Conservation (phyloP, 2,113 vertebrate genomes). For the Syrrhaptes paradoxus region DNA sequence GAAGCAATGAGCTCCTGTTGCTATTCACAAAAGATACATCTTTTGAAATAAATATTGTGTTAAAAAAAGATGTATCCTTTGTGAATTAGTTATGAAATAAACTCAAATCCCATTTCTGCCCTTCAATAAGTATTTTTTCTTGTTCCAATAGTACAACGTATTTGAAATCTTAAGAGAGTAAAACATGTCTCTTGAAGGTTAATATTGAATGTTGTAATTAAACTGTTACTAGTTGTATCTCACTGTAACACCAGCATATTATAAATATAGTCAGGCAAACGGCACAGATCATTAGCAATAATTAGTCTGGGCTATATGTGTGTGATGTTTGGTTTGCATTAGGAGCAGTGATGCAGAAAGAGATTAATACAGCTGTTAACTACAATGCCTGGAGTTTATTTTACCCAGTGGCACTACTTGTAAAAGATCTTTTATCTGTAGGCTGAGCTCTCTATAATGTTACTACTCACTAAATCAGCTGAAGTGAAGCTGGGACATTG, state of each 20-base stretch:
- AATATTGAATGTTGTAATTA: neutral
- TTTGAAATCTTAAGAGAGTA: neutral
- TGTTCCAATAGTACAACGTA: neutral
- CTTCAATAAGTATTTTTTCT: neutral
- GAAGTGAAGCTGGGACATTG: neutral
- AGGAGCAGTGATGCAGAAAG: slow-evolving; percentile 18
- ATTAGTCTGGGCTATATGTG: slow-evolving; percentile 12
- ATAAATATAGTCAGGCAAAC: neutral
- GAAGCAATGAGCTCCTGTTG: neutral
- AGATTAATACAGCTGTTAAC: slow-evolving; percentile 56
- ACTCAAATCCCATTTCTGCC: neutral
- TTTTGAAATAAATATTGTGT: too few relatives aligned
- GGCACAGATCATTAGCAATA: slow-evolving; percentile 22
- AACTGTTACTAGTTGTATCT: neutral
- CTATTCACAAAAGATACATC: neutral
- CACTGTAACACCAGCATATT: neutral
- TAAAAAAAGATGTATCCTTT: too few relatives aligned
- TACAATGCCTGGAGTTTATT: neutral
- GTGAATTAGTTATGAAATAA: neutral
- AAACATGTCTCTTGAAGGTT: neutral
- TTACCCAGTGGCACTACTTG: neutral
- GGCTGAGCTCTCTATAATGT: neutral
- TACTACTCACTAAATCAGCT: neutral
- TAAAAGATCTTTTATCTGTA: neutral
- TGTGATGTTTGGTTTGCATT: slow-evolving; percentile 30